These are phyloP conservation scores for Podarcis raffonei DNA, from an alignment of 2,113 vertebrate genomes.

Conservation along the genomic window DNA sequence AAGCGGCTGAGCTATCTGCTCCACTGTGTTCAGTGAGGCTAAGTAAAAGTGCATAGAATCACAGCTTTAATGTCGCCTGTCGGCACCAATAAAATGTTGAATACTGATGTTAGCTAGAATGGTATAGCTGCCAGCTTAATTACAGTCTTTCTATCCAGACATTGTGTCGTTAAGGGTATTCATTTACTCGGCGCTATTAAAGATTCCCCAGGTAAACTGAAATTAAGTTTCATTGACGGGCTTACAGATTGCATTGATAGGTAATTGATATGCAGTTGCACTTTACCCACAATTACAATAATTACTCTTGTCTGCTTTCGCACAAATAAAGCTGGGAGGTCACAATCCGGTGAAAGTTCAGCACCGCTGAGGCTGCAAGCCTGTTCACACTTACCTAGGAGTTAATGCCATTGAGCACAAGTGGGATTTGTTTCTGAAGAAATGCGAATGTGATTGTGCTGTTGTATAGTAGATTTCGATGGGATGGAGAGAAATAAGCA, in stretches of 20 bases:
- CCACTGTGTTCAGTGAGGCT: not conserved
- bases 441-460: too few relatives aligned
- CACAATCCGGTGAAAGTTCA: too few relatives aligned
- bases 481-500: not conserved
- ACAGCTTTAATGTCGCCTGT: not conserved
- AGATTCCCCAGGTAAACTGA: not conserved
- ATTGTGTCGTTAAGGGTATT: not conserved
- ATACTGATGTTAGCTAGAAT: not conserved
- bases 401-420: too few relatives aligned
- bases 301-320: not conserved
- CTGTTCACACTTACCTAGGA: too few relatives aligned
- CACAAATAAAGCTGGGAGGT: not conserved
- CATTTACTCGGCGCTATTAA: not conserved
- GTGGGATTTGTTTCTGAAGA: not conserved
- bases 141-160: not conserved
- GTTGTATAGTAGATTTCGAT: not conserved
- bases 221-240: not conserved
- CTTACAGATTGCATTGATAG: not conserved
- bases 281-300: not conserved
- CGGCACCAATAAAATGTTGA: not conserved
- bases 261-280: not conserved
- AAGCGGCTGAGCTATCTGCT: not conserved
- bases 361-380: too few relatives aligned
- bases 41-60: not conserved
- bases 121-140: too few relatives aligned